Evolutionary conservation across 2,797 vertebrate species (phyloP).

Genomic region (Glossophaga mutica): DNA sequence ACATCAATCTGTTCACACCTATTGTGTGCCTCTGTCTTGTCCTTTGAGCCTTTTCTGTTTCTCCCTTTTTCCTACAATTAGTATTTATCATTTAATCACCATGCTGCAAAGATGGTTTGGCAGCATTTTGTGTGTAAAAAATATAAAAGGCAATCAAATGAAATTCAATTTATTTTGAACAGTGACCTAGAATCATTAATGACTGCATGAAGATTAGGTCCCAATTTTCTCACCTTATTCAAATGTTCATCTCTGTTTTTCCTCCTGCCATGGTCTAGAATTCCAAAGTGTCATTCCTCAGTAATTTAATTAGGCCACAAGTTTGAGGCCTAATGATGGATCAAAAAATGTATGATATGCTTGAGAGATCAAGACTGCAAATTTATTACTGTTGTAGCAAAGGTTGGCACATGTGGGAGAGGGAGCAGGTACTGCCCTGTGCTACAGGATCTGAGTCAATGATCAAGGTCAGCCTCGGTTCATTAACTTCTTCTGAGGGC

Average conservation of each 20-base stretch:
- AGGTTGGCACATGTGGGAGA: slow-evolving; percentile 86
- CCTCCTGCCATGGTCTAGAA: slow-evolving; percentile 72
- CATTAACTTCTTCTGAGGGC: slow-evolving; percentile 87
- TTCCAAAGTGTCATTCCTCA: slow-evolving; percentile 79
- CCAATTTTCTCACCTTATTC: slow-evolving; percentile 66
- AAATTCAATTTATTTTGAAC: slow-evolving; percentile 51
- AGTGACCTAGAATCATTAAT: slow-evolving; percentile 47
- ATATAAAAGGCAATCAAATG: slow-evolving; percentile 12
- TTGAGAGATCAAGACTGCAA: slow-evolving; percentile 96
- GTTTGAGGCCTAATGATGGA: slow-evolving; percentile 83
- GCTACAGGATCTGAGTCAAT: slow-evolving; percentile 84
- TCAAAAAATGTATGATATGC: slow-evolving; percentile 94
- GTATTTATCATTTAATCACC: slow-evolving; percentile 3
- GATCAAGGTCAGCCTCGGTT: slow-evolving; percentile 91
- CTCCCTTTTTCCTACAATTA: neutral
- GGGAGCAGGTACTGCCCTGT: slow-evolving; percentile 80
- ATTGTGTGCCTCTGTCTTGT: neutral
- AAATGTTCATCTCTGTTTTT: slow-evolving; percentile 65
- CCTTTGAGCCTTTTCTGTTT: neutral
- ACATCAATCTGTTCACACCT: neutral
- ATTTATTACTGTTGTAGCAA: slow-evolving; percentile 93
- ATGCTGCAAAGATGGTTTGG: neutral
- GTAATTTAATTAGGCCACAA: slow-evolving; percentile 86
- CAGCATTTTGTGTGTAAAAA: neutral
- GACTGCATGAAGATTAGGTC: neutral